phyloP scores from a whole-genome alignment of 2,888 invertebrate species.

The Steinernema hermaphroditum region DNA sequence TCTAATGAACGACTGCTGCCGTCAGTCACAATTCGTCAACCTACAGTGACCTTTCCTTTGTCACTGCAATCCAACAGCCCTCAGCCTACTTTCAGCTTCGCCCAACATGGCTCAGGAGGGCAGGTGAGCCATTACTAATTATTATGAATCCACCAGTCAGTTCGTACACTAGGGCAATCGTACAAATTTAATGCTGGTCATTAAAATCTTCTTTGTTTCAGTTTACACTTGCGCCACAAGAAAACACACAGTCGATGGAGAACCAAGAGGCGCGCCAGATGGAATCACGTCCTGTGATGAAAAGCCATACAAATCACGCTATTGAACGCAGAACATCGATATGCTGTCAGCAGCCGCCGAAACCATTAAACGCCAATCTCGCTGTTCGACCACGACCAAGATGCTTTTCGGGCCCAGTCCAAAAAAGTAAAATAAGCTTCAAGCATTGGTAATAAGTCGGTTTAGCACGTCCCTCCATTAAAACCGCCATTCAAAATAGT shows the following conservation, averaged over 20 bases:
- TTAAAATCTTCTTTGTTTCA: neutral
- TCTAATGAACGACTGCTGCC: neutral
- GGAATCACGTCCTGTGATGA: neutral
- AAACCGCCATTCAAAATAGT: neutral
- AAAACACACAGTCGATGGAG: slow-evolving; percentile 12
- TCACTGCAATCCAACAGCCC: slow-evolving; percentile 19
- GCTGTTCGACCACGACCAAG: neutral
- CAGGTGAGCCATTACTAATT: slow-evolving; percentile 43
- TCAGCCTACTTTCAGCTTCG: slow-evolving; percentile 52
- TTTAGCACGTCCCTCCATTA: neutral
- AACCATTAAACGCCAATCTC: neutral
- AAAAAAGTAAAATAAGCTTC: neutral
- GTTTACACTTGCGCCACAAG: slow-evolving; percentile 27
- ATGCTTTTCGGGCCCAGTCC: slow-evolving; percentile 4
- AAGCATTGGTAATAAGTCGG: too few species aligned
- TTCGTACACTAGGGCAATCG: neutral
- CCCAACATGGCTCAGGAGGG: slow-evolving; percentile 59
- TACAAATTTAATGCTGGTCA: too few species aligned
- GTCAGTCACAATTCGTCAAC: neutral
- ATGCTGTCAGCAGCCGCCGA: neutral
- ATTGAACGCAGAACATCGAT: slow-evolving; percentile 8
- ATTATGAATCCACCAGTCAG: neutral
- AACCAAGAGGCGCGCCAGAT: neutral
- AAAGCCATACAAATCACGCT: neutral
- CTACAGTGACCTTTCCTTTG: slow-evolving; percentile 8